Conservation (phyloP, 2,888 invertebrate species). For the Microctonus aethiopoides region DNA sequence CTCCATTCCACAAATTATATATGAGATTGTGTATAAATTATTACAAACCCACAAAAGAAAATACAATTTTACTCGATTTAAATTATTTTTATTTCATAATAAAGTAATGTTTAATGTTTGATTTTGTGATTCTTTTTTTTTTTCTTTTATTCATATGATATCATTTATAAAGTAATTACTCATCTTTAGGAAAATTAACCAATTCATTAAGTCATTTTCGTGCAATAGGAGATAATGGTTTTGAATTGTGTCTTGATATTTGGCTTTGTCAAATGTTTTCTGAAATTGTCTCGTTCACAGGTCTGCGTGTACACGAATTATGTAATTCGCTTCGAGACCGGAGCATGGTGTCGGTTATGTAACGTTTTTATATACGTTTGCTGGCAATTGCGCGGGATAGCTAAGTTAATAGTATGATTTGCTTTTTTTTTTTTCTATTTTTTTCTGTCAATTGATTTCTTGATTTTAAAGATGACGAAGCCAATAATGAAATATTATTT, state of each 20-base stretch:
- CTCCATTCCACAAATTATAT: not conserved
- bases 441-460: not conserved
- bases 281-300: conserved; percentile 8
- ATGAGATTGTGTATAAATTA: not conserved
- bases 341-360: conserved; percentile 41
- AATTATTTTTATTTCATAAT: not conserved
- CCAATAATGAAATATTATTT: not conserved
- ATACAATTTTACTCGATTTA: not conserved
- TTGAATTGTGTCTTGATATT: conserved; percentile 3
- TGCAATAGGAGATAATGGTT: not conserved
- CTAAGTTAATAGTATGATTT: not conserved
- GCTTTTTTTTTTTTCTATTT: not conserved
- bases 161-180: too few species aligned
- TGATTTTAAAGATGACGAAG: not conserved
- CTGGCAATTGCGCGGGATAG: conserved; percentile 14
- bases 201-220: too few species aligned
- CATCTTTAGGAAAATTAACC: too few species aligned
- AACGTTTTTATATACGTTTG: conserved; percentile 25
- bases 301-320: conserved; percentile 35
- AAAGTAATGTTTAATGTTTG: too few species aligned
- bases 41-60: not conserved
- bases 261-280: not conserved
- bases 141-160: too few species aligned
- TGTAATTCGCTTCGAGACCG: conserved; percentile 26
- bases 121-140: too few species aligned